Evolutionary conservation across 2,113 vertebrate species (phyloP).

Genomic region (Cheilinus undulatus): DNA sequence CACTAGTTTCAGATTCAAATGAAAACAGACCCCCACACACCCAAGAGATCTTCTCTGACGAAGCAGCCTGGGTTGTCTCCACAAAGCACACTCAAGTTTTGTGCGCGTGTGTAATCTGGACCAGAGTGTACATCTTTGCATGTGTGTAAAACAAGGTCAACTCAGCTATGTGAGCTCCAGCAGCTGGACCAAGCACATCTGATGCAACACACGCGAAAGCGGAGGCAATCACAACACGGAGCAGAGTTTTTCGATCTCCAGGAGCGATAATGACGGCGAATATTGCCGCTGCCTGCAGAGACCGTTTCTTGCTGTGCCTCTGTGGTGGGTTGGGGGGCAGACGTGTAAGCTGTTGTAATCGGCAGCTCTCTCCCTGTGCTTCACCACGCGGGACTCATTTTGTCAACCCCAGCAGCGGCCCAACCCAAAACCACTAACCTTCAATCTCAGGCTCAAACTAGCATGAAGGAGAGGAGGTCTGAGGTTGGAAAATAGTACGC

Average conservation of each 20-base stretch:
- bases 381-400: slow-evolving; percentile 55
- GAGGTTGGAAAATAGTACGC: slow-evolving; percentile 46
- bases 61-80: slow-evolving; percentile 22
- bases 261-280: slow-evolving; percentile 39
- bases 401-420: slow-evolving; percentile 60
- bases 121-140: slow-evolving; percentile 3
- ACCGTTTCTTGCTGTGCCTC: slow-evolving; percentile 4
- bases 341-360: slow-evolving; percentile 27
- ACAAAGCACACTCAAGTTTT: not conserved
- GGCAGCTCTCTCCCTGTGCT: slow-evolving; percentile 40
- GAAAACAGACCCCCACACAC: slow-evolving; percentile 53
- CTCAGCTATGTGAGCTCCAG: slow-evolving; percentile 58
- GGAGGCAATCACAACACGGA: slow-evolving; percentile 58
- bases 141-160: slow-evolving; percentile 63
- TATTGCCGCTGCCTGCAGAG: not conserved
- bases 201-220: slow-evolving; percentile 81
- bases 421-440: slow-evolving; percentile 77
- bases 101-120: slow-evolving; percentile 16
- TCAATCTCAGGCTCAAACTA: slow-evolving; percentile 40
- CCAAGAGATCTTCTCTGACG: slow-evolving; percentile 32
- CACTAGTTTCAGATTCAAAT: slow-evolving; percentile 64
- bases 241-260: slow-evolving; percentile 46
- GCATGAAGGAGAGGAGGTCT: slow-evolving; percentile 23
- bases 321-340: slow-evolving; percentile 19
- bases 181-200: slow-evolving; percentile 76